phyloP scores from a whole-genome alignment of 2,113 vertebrate species.

The Urocitellus parryii region DNA sequence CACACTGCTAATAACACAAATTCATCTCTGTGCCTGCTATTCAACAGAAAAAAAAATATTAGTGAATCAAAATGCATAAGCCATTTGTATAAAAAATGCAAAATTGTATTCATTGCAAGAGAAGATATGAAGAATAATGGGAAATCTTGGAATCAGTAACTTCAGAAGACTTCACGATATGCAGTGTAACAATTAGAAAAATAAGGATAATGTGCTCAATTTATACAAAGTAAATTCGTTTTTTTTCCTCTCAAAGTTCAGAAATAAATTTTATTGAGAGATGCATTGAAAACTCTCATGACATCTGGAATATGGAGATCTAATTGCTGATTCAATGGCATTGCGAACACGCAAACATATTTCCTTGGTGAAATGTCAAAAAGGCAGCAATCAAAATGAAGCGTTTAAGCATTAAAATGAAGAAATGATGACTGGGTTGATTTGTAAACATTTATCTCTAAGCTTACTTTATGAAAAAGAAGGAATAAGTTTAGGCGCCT shows the following conservation, averaged over 20 bases:
- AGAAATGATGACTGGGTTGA: constrained; percentile 87
- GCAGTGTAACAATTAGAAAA: constrained; percentile 69
- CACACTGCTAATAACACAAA: background rate
- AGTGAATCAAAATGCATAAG: constrained; percentile 22
- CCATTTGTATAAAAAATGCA: constrained; percentile 27
- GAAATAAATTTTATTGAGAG: constrained; percentile 87
- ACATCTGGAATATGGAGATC: constrained; percentile 90
- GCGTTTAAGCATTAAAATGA: constrained; percentile 88
- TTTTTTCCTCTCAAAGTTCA: constrained; percentile 76
- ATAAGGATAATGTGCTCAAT: constrained; percentile 80
- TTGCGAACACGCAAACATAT: constrained; percentile 86
- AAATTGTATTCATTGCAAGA: constrained; percentile 60
- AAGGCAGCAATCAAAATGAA: constrained; percentile 89
- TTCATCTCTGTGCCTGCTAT: constrained; percentile 6
- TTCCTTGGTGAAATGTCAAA: constrained; percentile 90
- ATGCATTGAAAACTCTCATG: constrained; percentile 86
- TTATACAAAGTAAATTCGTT: constrained; percentile 84
- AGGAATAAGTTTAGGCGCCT: constrained; percentile 76
- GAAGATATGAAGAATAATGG: constrained; percentile 60
- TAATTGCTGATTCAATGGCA: constrained; percentile 89
- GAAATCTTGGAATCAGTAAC: constrained; percentile 65
- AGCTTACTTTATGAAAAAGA: constrained; percentile 85
- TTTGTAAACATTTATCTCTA: constrained; percentile 89
- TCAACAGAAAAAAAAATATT: background rate
- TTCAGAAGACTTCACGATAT: constrained; percentile 7